Evolutionary conservation across 1,140 invertebrate species (phyloP), one percentile per base, ranked within the genome.

Genomic region (Trichonephila clavata): DNA sequence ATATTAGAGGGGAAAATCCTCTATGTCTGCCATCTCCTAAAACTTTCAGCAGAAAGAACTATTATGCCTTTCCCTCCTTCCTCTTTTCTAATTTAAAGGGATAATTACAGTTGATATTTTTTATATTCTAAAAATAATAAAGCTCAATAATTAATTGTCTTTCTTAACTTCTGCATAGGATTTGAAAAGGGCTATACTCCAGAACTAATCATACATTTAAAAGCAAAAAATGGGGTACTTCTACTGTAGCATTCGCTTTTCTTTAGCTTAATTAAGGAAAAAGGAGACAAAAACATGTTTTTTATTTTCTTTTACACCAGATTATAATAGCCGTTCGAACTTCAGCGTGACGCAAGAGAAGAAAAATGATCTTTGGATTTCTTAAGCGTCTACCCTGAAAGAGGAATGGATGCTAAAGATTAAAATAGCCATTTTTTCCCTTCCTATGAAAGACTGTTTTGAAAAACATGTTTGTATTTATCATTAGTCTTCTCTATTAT

Each of bases 171-270:
- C 65, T 68, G 50, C 50, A 0, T 16, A 18, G 16, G 7, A 61
- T 6, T 63, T 39, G 24, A 32, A 7, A 18, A 5, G 2, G 24
- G 68, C n/a, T 10, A 4, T 14, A 24, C 24, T 71, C 24, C 24
- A 3, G 71, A 32, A 32, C 71, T 77, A 77, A 77, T 77, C 27
- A 77, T 77, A 77, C 16, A 77, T 39, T 77, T 27, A 77, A 77
- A 7, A 18, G 27, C 0, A 77, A 77, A 77, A 68, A 77, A 32
- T 39, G 71, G 18, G 32, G 68, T 18, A 16, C 71, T 32, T 39
- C 32, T 77, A 32, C 27, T 14, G 27, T 39, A 18, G 27, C 18
- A 39, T 77, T 77, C 71, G 32, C 71, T 77, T 77, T 77, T 32
- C 27, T 32, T 39, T 32, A 14, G 14, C 27, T 77, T 77, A 77